A percentile compares a stretch with the other conserved stretches of the same genome.
These are phyloP conservation scores for Noctua janthe DNA, from an alignment of 2,888 invertebrate species.

Conservation along the genomic window DNA sequence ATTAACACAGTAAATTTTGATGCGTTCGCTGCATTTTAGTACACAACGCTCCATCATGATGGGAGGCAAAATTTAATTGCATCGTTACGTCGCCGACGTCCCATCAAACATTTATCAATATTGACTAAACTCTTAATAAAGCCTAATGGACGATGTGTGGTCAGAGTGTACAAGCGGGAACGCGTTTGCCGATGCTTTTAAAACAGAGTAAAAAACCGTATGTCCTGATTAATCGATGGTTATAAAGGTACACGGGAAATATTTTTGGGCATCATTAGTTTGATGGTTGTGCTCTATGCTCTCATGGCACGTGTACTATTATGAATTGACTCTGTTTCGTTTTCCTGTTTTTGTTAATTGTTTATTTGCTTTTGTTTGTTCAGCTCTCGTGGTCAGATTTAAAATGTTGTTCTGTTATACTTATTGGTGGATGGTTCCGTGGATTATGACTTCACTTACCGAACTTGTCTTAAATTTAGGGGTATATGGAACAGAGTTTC, in stretches of 20 bases:
- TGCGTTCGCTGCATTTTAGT: constrained; percentile 58
- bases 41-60: constrained; percentile 71
- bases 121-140: constrained; percentile 88
- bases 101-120: constrained; percentile 85
- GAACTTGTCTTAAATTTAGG: neutral
- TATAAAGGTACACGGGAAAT: constrained; percentile 87
- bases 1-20: constrained; percentile 67
- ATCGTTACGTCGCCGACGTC: constrained; percentile 74
- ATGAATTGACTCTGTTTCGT: constrained; percentile 60
- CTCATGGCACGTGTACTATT: constrained; percentile 70
- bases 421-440: constrained; percentile 1
- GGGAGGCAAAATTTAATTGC: constrained; percentile 82
- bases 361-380: constrained; percentile 54
- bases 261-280: constrained; percentile 89
- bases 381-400: neutral
- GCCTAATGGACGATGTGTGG: constrained; percentile 83
- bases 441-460: neutral
- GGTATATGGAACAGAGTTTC: neutral
- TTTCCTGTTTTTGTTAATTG: constrained; percentile 63
- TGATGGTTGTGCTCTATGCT: constrained; percentile 73
- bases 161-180: constrained; percentile 72
- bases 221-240: constrained; percentile 87
- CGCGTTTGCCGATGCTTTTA: constrained; percentile 77
- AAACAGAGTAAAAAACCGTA: constrained; percentile 77
- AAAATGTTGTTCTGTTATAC: constrained; percentile 9